Evolutionary conservation across 2,113 vertebrate genomes (phyloP), one percentile per base, ranked within the genome.

Genomic region (Astur gentilis): DNA sequence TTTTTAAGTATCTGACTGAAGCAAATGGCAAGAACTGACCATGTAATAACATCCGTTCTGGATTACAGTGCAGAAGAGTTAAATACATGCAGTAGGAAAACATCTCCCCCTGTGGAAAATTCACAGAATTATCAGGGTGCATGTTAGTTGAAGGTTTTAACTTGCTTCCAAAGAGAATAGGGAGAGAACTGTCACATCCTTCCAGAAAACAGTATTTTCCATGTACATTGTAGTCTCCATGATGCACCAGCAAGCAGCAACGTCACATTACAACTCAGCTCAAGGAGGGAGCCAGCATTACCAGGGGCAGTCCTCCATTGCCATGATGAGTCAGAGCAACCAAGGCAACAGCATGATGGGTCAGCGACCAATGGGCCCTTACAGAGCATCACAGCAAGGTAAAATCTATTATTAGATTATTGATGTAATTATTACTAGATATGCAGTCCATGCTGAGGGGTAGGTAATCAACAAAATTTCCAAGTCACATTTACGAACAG

Each of bases 191-290:
- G 8, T 64, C 73, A 47, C 6, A 66, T 50, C 36, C 7, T 54
- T 64, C 80, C 85, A 94, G 82, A 72, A 95, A 97, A 83, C 93
- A 58, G 14, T 65, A 11, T 71, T 89, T 86, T 58, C 77, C 81
- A 7, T 57, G 62, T 95, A 12, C 89, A 0, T 18, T 92, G 31
- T 61, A 99, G 99, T 99, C 75, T 98, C 99, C 96, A 99, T 99
- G 99, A 99, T 99, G 99, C 99, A 99, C 96, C 99, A 99, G 97
- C 99, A 99, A 98, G 98, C 99, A 23, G 98, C 99, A 79, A 98
- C 98, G 4, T 98, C 99, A 10, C 99, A 99, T 97, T 99, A 99
- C 98, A 98, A 98, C 91, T 98, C 99, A 0, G 98, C 99, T 5
- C 99, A 99, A 96, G 98, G 98, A 45, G 99, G 99, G 44, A 98